A percentile compares a stretch with the other conserved stretches of the same genome.
Evolutionary conservation across 1,140 invertebrate species (phyloP).

Genomic region (Galleria mellonella): DNA sequence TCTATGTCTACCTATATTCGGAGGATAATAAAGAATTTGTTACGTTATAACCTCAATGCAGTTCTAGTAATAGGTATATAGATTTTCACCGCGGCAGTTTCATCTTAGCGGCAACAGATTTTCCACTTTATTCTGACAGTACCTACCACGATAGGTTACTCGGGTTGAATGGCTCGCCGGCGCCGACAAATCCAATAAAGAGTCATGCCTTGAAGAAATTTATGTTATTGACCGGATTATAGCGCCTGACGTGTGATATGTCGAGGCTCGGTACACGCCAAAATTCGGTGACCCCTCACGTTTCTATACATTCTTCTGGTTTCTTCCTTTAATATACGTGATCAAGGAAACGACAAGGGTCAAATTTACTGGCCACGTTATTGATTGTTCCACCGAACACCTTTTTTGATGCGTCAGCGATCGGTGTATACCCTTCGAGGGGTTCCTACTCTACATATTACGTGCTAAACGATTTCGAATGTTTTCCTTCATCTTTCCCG

Average conservation of each 20-base stretch:
- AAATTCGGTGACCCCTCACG: conserved; percentile 20
- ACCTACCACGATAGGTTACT: conserved; percentile 24
- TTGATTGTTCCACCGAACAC: conserved; percentile 62
- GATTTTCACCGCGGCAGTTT: conserved; percentile 3
- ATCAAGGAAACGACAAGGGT: conserved; percentile 29
- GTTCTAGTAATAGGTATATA: conserved; percentile 12
- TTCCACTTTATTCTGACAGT: conserved; percentile 37
- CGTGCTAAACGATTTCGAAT: conserved; percentile 46
- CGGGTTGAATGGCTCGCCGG: conserved; percentile 44
- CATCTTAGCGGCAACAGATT: conserved; percentile 14
- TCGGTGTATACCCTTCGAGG: conserved; percentile 26
- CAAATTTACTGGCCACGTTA: conserved; percentile 42
- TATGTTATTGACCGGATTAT: conserved; percentile 68
- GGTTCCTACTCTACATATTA: conserved; percentile 48
- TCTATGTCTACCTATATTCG: no score
- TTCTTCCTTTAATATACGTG: conserved; percentile 10
- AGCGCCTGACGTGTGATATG: conserved; percentile 51
- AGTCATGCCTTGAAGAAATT: conserved; percentile 55
- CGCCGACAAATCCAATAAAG: conserved; percentile 65
- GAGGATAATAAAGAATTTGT: no score
- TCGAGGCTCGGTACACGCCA: conserved; percentile 31
- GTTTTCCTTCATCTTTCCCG: conserved; percentile 24
- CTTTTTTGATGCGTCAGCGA: conserved; percentile 57
- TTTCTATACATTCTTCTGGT: conserved; percentile 16
- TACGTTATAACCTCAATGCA: no score